Evolutionary conservation across 2,888 invertebrate genomes (phyloP), one percentile per base, ranked within the genome.

Genomic region (Tachina grossa): DNA sequence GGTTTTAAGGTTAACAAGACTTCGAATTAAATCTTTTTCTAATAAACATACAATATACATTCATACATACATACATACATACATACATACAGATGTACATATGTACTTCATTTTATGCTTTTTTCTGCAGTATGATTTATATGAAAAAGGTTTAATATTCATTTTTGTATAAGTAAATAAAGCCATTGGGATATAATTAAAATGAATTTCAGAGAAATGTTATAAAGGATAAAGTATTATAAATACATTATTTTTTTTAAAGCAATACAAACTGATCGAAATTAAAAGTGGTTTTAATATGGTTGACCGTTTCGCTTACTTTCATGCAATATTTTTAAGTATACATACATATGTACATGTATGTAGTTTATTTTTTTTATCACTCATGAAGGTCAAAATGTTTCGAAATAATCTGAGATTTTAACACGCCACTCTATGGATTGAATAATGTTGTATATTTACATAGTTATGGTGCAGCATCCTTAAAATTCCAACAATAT

Each of bases 351-450:
- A 31, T 31, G 31, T 31, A 31, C 31, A 31, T 31, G 31, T 31
- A 31, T 31, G 31, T 31, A 31, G 61, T 11, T 39, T 22, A 69
- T 77, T 69, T 65, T 39, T 71, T 78, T 69, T 61, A 41, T 43
- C 55, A 47, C 47, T 16, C 14, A 47, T 53, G 47, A 81, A 74
- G 84, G 81, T 85, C 81, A 85, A 85, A 81, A 78, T 78, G 68
- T 74, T 85, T 85, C 43, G 1, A 47, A 55, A 77, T 78, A 74
- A 85, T 81, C 68, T 74, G 31, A 59, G 81, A 85, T 81, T 85
- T 81, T 61, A 85, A 78, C 77, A 78, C 81, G 84, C 66, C 61
- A 49, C 68, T 74, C 43, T 31, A 43, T 31, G 69, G 19, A 41
- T 19, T 45, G 53, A 41, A 53, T 63, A 13, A 47, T 22, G 14